phyloP scores from a whole-genome alignment of 1,140 invertebrate genomes.

The Drosophila yakuba region DNA sequence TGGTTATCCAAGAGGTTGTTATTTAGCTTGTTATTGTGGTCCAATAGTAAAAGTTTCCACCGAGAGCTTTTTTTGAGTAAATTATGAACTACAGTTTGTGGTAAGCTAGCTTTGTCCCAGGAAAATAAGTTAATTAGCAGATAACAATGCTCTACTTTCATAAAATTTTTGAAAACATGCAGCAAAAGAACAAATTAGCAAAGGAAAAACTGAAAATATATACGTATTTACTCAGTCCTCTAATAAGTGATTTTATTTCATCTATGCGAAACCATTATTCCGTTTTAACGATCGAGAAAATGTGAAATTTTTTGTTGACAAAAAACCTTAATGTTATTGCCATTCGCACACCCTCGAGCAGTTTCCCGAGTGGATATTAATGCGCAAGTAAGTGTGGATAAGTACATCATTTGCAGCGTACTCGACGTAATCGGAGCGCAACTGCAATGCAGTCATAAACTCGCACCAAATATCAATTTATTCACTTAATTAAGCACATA shows the following conservation, averaged over 20 bases:
- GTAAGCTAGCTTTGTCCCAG: background rate
- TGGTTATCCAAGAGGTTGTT: background rate
- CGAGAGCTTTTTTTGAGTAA: background rate
- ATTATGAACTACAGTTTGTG: background rate
- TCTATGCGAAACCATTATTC: no score
- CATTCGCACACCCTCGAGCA: slow-evolving; percentile 6
- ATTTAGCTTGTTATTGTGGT: slow-evolving; percentile 12
- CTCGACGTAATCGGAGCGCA: slow-evolving; percentile 59
- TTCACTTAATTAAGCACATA: slow-evolving; percentile 80
- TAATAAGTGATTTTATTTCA: no score
- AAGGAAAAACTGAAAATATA: no score
- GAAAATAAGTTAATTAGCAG: background rate
- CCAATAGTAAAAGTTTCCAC: slow-evolving; percentile 11
- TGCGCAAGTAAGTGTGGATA: slow-evolving; percentile 30
- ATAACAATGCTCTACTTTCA: background rate
- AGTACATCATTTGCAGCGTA: slow-evolving; percentile 48
- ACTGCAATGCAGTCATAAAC: slow-evolving; percentile 80
- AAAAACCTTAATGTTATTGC: background rate
- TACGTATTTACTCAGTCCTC: no score
- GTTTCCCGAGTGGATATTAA: slow-evolving; percentile 6
- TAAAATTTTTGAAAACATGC: no score
- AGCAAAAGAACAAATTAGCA: no score
- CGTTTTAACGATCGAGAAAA: background rate
- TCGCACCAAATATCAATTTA: slow-evolving; percentile 80
- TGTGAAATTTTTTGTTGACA: background rate